Evolutionary conservation across 2,888 invertebrate genomes (phyloP).

Genomic region (Tiliacea aurago): DNA sequence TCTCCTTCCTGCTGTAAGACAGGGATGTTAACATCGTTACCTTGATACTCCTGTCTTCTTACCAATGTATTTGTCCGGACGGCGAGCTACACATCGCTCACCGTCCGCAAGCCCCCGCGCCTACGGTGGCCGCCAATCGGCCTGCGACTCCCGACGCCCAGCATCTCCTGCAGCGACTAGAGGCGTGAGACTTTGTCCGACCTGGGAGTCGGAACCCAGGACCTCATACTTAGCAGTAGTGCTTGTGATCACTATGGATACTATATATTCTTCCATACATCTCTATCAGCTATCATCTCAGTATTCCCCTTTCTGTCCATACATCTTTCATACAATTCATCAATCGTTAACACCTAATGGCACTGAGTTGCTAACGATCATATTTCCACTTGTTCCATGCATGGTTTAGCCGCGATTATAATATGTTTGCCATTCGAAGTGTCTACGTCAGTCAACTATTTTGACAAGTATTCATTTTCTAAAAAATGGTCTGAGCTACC

Average conservation of each 20-base stretch:
- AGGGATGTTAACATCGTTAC: neutral
- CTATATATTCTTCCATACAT: neutral
- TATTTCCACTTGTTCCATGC: neutral
- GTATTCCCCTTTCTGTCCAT: neutral
- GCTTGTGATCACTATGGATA: too few relatives aligned
- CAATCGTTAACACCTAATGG: too few relatives aligned
- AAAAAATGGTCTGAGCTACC: constrained; percentile 28
- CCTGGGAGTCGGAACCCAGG: too few relatives aligned
- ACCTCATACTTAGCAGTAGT: too few relatives aligned
- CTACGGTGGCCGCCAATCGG: too few relatives aligned
- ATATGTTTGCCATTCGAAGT: constrained; percentile 8
- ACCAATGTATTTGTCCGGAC: neutral
- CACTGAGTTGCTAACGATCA: neutral
- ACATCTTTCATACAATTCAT: neutral
- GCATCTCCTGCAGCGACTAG: too few relatives aligned
- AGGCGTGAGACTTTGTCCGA: too few relatives aligned
- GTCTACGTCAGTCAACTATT: constrained; percentile 14
- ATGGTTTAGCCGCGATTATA: neutral
- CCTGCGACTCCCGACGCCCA: too few relatives aligned
- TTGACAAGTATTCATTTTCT: constrained; percentile 19
- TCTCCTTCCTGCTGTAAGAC: neutral
- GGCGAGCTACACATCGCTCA: too few relatives aligned
- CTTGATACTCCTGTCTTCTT: too few relatives aligned
- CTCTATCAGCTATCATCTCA: neutral
- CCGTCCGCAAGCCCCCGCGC: too few relatives aligned